These are phyloP conservation scores for Poecile montanus DNA, from an alignment of 2,797 vertebrate genomes.

Conservation along the genomic window DNA sequence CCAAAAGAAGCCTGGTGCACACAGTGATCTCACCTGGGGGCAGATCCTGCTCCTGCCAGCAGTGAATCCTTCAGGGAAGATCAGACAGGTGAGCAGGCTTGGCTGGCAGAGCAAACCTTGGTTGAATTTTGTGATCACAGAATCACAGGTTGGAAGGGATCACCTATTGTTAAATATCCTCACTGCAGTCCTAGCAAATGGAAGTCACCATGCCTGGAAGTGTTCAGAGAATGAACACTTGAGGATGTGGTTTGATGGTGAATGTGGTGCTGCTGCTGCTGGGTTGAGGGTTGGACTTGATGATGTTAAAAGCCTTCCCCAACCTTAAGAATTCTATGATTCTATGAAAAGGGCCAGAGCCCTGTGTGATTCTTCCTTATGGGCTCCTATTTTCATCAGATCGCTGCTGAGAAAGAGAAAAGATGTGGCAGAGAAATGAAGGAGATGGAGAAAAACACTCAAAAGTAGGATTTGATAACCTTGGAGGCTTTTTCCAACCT, in stretches of 20 bases:
- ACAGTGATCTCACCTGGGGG: background rate
- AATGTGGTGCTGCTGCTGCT: background rate
- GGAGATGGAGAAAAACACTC: fast-evolving
- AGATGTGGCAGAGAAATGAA: background rate
- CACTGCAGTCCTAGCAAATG: background rate
- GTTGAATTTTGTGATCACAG: background rate
- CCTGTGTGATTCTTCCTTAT: background rate
- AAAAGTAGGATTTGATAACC: fast-evolving
- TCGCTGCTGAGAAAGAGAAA: background rate
- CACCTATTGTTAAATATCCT: background rate
- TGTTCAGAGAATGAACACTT: no score
- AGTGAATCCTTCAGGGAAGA: background rate
- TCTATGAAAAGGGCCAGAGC: background rate
- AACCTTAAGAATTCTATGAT: background rate
- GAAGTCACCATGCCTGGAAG: background rate
- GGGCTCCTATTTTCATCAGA: background rate
- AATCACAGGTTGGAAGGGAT: background rate
- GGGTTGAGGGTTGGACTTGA: background rate
- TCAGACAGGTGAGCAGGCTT: background rate
- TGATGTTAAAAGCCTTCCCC: background rate
- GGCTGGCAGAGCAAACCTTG: background rate
- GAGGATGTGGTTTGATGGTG: background rate
- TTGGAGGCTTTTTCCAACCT: background rate
- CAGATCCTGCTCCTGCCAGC: background rate
- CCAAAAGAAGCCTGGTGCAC: background rate